Base-by-base conservation (phyloP, 2,113 vertebrate species). In the Erpornis zantholeuca region DNA sequence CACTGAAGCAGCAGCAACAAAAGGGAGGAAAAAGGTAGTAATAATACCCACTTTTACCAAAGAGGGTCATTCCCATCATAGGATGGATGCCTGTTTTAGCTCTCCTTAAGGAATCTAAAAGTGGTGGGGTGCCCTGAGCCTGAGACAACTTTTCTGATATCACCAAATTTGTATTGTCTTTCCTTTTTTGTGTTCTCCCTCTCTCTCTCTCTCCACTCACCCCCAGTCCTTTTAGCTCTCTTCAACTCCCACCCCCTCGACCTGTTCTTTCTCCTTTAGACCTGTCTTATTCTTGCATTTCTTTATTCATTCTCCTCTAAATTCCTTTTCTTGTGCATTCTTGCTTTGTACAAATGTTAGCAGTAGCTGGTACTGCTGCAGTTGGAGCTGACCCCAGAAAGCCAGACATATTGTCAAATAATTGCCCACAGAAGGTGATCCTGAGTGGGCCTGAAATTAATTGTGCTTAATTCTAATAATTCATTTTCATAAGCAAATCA, bases 241-340 rank as follows among this genome's bases (percentile, higher is more conserved):
- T 25, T 28, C 0, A 3, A 2, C 29, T n/a, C 19, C 33, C 0
- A 1, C 1, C 7, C 2, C 5, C 6, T 7, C 1, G 0, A 10
- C 22, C n/a, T 64, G 5, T 82, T 64, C 7, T 64, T 78, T 52
- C 25, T 90, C 25, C 27, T 85, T 88, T 56, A 59, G 10, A 36
- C 9, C 7, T 65, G 7, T 52, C 7, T 70, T 91, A n/a, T 5
- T 61, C 38, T 75, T 73, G 13, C 13, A n/a, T 71, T 92, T 75
- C 23, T 76, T 82, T 31, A 11, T 87, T 71, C 2, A 15, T 90
- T 85, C 10, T 80, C 42, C 33, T 60, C 38, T 40, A 10, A 83
- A 57, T 82, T 69, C 7, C 23, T 52, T 38, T 15, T 52, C 23
- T 36, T 53, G 7, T 75, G 15, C 28, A 70, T 78, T 23, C 31